A percentile compares a stretch with the other conserved stretches of the same genome.
phyloP scores from a whole-genome alignment of 2,888 invertebrate genomes.

The Melanophora roralis region DNA sequence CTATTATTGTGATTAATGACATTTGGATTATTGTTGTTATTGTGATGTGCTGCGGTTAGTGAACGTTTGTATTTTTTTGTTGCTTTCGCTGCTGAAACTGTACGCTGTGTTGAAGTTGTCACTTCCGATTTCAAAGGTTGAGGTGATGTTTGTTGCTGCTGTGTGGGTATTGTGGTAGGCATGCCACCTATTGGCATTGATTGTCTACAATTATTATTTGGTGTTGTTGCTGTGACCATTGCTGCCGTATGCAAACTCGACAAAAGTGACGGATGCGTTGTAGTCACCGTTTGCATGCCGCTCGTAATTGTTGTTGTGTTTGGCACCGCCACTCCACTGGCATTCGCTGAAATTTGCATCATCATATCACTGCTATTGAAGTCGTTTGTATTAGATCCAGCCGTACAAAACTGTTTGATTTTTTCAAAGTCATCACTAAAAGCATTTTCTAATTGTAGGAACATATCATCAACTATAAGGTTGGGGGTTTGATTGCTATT shows the following conservation, averaged over 20 bases:
- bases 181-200: conserved; percentile 22
- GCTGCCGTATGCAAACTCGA: conserved; percentile 72
- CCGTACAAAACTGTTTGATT: conserved; percentile 84
- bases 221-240: conserved; percentile 64
- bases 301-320: conserved; percentile 65
- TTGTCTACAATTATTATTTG: conserved; percentile 65
- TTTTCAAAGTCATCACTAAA: conserved; percentile 90
- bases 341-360: conserved; percentile 76
- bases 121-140: conserved; percentile 80
- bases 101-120: conserved; percentile 77
- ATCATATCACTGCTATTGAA: conserved; percentile 69
- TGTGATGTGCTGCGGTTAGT: conserved; percentile 71
- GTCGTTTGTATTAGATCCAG: conserved; percentile 74
- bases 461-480: conserved; percentile 77
- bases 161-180: conserved; percentile 9
- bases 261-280: conserved; percentile 61
- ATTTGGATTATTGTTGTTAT: conserved; percentile 75
- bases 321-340: conserved; percentile 65
- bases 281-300: conserved; percentile 53
- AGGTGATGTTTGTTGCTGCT: conserved; percentile 74
- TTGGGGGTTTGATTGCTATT: conserved; percentile 65
- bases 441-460: conserved; percentile 77
- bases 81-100: conserved; percentile 77
- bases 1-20: conserved; percentile 73
- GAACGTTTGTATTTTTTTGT: conserved; percentile 85